phyloP scores from a whole-genome alignment of 2,113 vertebrate genomes.

The Apodemus sylvaticus region DNA sequence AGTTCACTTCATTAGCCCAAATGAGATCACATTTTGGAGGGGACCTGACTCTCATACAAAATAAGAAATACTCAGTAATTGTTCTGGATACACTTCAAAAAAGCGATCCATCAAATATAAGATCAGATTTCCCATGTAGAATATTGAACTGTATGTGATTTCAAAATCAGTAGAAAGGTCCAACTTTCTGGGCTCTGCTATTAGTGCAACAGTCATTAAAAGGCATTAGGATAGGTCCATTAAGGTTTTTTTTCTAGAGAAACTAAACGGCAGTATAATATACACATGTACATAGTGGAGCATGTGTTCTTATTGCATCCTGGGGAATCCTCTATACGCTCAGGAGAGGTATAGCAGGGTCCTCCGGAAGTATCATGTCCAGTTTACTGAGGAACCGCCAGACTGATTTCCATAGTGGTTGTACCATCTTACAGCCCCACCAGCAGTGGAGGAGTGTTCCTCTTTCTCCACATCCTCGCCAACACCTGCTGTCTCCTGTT shows the following conservation, averaged over 20 bases:
- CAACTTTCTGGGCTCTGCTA: conserved; percentile 50
- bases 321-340: too few species aligned
- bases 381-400: too few species aligned
- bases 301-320: too few species aligned
- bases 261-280: conserved; percentile 44
- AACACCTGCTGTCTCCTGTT: too few species aligned
- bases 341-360: too few species aligned
- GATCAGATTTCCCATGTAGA: conserved; percentile 21
- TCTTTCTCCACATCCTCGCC: too few species aligned
- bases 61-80: not conserved
- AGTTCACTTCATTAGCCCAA: conserved; percentile 46
- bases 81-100: conserved; percentile 11
- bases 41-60: conserved; percentile 37
- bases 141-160: conserved; percentile 61
- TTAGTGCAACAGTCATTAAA: conserved; percentile 48
- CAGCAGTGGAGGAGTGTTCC: too few species aligned
- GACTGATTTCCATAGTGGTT: too few species aligned
- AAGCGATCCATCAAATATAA: not conserved
- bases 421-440: too few species aligned
- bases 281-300: not conserved
- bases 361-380: too few species aligned
- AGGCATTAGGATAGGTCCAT: conserved; percentile 18
- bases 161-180: conserved; percentile 56
- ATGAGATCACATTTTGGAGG: conserved; percentile 7
- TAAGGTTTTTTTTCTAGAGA: conserved; percentile 46